phyloP scores from a whole-genome alignment of 2,888 invertebrate species.

The Drosophila merina region DNA sequence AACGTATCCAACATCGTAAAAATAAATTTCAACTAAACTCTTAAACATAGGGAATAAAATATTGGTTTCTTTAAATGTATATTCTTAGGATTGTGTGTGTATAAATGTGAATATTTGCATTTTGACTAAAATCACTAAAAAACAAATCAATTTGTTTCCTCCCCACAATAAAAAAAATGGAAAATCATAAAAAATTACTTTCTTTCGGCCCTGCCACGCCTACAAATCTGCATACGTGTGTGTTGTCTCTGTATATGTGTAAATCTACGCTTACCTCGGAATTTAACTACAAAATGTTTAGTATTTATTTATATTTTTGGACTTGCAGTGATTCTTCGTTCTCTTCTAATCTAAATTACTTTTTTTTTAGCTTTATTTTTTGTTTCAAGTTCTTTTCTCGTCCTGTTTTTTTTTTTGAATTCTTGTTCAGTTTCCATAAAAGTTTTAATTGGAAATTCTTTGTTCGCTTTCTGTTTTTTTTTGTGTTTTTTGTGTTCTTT shows the following conservation, averaged over 20 bases:
- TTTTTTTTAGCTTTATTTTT: constrained; percentile 20
- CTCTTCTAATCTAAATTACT: constrained; percentile 29
- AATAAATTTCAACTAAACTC: constrained; percentile 66
- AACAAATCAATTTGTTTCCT: constrained; percentile 21
- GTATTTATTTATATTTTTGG: constrained; percentile 65
- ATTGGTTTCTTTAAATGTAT: constrained; percentile 17
- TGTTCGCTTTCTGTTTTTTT: constrained; percentile 23
- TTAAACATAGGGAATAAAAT: constrained; percentile 40
- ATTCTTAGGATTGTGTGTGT: constrained; percentile 28
- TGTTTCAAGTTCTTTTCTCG: constrained; percentile 15
- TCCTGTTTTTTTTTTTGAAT: constrained; percentile 20
- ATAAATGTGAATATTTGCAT: constrained; percentile 45
- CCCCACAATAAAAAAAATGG: constrained; percentile 5
- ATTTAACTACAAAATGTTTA: constrained; percentile 72
- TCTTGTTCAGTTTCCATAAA: constrained; percentile 42
- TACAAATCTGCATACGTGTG: constrained; percentile 20
- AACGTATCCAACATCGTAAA: constrained; percentile 20
- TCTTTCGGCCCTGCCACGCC: constrained; percentile 51
- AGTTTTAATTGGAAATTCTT: constrained; percentile 61
- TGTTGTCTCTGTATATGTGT: constrained; percentile 43
- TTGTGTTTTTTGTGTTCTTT: constrained; percentile 10
- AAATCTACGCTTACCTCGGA: constrained; percentile 62
- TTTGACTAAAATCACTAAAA: constrained; percentile 27
- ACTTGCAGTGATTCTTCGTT: constrained; percentile 58
- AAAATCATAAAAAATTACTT: constrained; percentile 55